Conservation (phyloP, 2,888 invertebrate genomes). For the Heteromurus nitidus region DNA sequence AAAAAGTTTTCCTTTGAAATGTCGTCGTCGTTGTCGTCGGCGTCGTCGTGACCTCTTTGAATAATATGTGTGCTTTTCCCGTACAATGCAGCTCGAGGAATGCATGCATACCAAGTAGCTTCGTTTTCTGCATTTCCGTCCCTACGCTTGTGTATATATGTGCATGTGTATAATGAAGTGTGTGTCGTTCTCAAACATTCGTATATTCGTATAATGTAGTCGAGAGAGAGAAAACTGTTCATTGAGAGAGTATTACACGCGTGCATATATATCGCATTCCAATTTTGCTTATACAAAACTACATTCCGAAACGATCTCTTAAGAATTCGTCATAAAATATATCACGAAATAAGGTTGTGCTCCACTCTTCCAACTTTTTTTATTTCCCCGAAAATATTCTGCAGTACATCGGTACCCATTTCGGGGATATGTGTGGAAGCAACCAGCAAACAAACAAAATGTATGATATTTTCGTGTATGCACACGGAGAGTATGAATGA, state of each 20-base stretch:
- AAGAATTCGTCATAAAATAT: too few species aligned
- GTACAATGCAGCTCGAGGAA: conserved; percentile 37
- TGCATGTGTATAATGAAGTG: too few species aligned
- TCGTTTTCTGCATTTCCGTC: conserved; percentile 47
- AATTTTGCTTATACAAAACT: neutral
- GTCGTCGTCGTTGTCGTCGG: conserved; percentile 37
- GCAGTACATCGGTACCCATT: too few species aligned
- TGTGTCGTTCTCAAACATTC: neutral
- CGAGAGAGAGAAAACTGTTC: neutral
- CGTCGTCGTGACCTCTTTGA: conserved; percentile 61
- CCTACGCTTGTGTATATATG: neutral
- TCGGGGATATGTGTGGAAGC: too few species aligned
- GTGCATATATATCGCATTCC: conserved; percentile 9
- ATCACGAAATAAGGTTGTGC: too few species aligned
- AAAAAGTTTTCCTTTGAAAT: conserved; percentile 52
- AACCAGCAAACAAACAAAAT: too few species aligned
- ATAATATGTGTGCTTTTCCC: conserved; percentile 54
- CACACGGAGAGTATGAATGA: neutral
- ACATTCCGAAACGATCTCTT: neutral
- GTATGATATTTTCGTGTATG: neutral
- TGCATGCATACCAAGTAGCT: conserved; percentile 59
- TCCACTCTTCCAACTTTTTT: too few species aligned
- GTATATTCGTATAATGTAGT: neutral
- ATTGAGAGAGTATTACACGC: conserved; percentile 13
- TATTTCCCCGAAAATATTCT: too few species aligned